Percentiles rank a stretch among this genome's conserved stretches.
phyloP scores from a whole-genome alignment of 1,140 invertebrate genomes.

The Daktulosphaira vitifoliae region DNA sequence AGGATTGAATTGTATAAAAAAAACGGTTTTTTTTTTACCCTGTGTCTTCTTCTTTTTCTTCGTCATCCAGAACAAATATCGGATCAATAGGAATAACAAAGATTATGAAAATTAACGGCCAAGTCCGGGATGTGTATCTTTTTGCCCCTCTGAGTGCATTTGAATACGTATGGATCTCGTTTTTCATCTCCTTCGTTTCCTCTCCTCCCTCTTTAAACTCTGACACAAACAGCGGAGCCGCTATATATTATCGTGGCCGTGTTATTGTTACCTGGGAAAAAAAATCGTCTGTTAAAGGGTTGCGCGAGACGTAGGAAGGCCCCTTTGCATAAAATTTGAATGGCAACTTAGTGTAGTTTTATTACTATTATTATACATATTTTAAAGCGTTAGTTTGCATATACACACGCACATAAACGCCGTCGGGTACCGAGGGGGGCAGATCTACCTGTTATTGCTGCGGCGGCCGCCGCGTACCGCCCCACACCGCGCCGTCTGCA shows the following conservation, averaged over 20 bases:
- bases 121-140: conserved; percentile 1
- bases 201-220: background rate
- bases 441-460: conserved; percentile 27
- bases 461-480: background rate
- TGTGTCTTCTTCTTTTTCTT: background rate
- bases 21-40: conserved; percentile 21
- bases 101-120: conserved; percentile 28
- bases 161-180: background rate
- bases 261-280: conserved; percentile 29
- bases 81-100: conserved; percentile 25
- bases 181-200: conserved; percentile 28
- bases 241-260: conserved; percentile 18
- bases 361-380: conserved; percentile 1
- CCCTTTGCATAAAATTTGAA: conserved; percentile 34
- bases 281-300: conserved; percentile 32
- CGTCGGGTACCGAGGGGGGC: background rate
- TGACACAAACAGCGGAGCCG: background rate
- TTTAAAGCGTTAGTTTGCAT: conserved; percentile 28
- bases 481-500: background rate
- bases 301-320: background rate
- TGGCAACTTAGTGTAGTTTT: conserved; percentile 26
- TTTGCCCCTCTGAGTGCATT: too few species aligned
- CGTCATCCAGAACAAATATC: conserved; percentile 21
- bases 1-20: conserved; percentile 12
- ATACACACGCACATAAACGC: background rate